A percentile compares a stretch with the other conserved stretches of the same genome.
Conservation (phyloP, 2,888 invertebrate genomes). For the Chalcis sispes region DNA sequence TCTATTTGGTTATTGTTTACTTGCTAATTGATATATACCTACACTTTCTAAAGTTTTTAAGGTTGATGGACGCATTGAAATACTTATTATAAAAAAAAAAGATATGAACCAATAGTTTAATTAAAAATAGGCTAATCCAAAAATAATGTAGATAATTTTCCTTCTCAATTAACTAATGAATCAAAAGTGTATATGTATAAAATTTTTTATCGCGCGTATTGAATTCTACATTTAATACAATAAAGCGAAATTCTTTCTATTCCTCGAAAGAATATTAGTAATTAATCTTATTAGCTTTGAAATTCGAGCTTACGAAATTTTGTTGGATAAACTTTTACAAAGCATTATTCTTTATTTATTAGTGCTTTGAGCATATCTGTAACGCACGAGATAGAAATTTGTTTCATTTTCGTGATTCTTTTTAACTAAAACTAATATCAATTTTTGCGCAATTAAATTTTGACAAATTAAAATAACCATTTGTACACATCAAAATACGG, state of each 20-base stretch:
- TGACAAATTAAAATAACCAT: neutral
- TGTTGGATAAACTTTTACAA: no score
- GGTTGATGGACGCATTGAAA: neutral
- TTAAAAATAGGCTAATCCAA: conserved; percentile 34
- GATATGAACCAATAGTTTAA: neutral
- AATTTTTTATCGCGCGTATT: neutral
- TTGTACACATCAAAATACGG: neutral
- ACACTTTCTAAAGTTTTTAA: neutral
- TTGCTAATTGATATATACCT: neutral
- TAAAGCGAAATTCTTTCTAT: no score
- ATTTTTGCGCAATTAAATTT: neutral
- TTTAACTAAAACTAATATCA: no score
- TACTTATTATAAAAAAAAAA: no score
- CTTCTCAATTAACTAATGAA: conserved; percentile 22
- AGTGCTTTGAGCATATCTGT: no score
- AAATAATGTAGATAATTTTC: conserved; percentile 37
- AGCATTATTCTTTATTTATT: no score
- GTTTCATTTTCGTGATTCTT: no score
- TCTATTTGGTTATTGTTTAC: neutral
- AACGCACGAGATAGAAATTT: no score
- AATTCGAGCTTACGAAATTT: no score
- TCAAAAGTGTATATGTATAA: neutral
- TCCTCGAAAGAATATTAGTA: no score
- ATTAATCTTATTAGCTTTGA: no score
- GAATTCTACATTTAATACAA: neutral